Percentiles rank a stretch among this genome's conserved stretches.
Evolutionary conservation across 2,113 vertebrate genomes (phyloP).

Genomic region (Girardinichthys multiradiatus): DNA sequence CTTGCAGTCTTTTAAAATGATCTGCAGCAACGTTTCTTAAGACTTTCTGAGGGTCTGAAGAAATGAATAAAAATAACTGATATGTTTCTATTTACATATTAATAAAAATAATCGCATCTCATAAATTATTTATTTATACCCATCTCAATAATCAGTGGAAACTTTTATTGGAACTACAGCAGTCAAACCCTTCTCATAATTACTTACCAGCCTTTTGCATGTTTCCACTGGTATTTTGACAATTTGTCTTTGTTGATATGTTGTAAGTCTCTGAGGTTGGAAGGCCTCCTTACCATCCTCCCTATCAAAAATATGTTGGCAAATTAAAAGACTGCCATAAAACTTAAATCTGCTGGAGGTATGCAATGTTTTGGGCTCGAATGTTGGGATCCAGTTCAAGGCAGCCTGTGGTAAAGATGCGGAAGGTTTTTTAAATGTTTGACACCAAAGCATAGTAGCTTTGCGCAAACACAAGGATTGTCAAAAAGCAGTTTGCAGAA

Average conservation of each 20-base stretch:
- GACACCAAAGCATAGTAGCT: too few relatives aligned
- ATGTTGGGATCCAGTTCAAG: too few relatives aligned
- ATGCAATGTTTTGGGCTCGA: too few relatives aligned
- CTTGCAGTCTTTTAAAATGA: background rate
- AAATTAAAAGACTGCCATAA: too few relatives aligned
- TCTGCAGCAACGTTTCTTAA: background rate
- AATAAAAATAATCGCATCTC: background rate
- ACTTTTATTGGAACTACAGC: background rate
- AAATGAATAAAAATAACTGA: background rate
- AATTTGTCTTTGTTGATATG: background rate
- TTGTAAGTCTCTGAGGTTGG: background rate
- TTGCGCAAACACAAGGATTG: too few relatives aligned
- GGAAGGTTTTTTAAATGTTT: too few relatives aligned
- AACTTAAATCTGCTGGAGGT: too few relatives aligned
- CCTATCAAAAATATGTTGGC: background rate
- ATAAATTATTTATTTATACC: background rate
- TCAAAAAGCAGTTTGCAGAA: too few relatives aligned
- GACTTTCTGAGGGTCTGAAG: background rate
- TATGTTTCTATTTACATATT: too few relatives aligned
- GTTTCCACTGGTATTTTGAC: background rate
- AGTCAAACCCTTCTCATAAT: background rate
- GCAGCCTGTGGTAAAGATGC: too few relatives aligned
- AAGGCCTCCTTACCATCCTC: too few relatives aligned
- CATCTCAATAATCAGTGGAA: background rate
- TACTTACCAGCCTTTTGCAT: background rate